Percentiles rank a stretch among this genome's conserved stretches.
Conservation (phyloP, 2,888 invertebrate species). For the Leucoma salicis region DNA sequence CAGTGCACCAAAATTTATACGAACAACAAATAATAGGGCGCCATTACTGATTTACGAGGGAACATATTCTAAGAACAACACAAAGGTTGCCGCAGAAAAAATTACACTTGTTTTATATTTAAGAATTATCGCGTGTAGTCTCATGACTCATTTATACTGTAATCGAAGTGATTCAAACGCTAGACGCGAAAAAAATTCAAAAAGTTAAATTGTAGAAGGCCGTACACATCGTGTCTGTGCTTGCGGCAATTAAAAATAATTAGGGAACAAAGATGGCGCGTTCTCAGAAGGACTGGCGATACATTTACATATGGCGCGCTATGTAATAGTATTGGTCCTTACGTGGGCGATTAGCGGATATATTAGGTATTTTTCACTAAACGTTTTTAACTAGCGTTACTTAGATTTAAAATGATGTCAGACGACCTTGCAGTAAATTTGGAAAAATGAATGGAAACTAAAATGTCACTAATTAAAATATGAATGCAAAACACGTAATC, state of each 20-base stretch:
- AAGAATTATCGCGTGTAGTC: constrained; percentile 54
- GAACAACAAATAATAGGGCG: constrained; percentile 77
- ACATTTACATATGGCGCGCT: constrained; percentile 75
- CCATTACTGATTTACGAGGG: constrained; percentile 71
- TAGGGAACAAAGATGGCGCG: constrained; percentile 72
- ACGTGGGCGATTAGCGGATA: constrained; percentile 23
- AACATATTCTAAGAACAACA: constrained; percentile 64
- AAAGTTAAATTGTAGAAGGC: constrained; percentile 72
- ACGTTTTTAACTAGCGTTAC: too few species aligned
- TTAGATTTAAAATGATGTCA: constrained; percentile 1
- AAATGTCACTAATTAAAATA: constrained; percentile 7
- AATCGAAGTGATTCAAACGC: constrained; percentile 69
- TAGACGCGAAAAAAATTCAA: constrained; percentile 77
- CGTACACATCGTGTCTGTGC: constrained; percentile 61
- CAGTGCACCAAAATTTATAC: constrained; percentile 59
- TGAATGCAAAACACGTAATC: background rate
- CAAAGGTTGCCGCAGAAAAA: constrained; percentile 58
- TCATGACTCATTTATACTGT: constrained; percentile 63
- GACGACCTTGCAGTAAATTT: constrained; percentile 3
- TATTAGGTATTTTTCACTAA: constrained; percentile 7
- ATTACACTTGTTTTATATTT: constrained; percentile 55
- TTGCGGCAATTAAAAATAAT: constrained; percentile 82
- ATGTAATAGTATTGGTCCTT: constrained; percentile 30
- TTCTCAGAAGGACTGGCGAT: constrained; percentile 75
- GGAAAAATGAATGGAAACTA: constrained; percentile 1